These are phyloP conservation scores for Zonotrichia albicollis DNA, from an alignment of 2,797 vertebrate species.

Conservation along the genomic window DNA sequence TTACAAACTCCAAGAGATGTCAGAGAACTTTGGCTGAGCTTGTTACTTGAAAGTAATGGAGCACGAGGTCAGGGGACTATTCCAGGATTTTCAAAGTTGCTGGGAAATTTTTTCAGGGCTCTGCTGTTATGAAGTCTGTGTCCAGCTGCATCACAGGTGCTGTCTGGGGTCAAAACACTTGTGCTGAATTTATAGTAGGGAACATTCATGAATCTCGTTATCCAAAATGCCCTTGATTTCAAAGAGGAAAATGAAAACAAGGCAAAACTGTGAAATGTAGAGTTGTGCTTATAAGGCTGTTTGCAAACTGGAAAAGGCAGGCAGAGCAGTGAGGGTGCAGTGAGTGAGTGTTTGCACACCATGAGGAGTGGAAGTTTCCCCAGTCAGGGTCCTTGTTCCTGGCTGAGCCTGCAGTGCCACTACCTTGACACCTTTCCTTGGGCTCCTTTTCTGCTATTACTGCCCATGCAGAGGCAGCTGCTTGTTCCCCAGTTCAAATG, in stretches of 20 bases:
- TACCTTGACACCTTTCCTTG: neutral
- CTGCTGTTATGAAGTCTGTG: neutral
- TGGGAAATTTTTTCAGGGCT: conserved; percentile 2
- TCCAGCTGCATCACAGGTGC: neutral
- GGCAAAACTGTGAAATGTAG: neutral
- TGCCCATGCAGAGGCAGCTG: neutral
- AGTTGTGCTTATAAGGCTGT: neutral
- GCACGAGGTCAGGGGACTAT: conserved; percentile 14
- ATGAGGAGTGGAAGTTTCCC: neutral
- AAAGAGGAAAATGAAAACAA: neutral
- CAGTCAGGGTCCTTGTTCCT: neutral
- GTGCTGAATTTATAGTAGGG: neutral
- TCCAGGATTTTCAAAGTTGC: conserved; percentile 9
- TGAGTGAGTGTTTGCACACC: neutral
- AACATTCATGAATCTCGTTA: neutral
- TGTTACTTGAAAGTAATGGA: neutral
- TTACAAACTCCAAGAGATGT: conserved; percentile 27
- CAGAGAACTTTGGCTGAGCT: conserved; percentile 49
- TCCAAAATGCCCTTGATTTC: neutral
- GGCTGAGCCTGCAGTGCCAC: neutral
- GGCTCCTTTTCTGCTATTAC: neutral
- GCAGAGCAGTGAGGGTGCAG: neutral
- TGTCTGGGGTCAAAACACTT: neutral
- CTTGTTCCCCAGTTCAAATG: neutral
- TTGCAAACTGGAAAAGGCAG: neutral